phyloP scores from a whole-genome alignment of 2,888 invertebrate genomes.

The Tenthredo amoena region DNA sequence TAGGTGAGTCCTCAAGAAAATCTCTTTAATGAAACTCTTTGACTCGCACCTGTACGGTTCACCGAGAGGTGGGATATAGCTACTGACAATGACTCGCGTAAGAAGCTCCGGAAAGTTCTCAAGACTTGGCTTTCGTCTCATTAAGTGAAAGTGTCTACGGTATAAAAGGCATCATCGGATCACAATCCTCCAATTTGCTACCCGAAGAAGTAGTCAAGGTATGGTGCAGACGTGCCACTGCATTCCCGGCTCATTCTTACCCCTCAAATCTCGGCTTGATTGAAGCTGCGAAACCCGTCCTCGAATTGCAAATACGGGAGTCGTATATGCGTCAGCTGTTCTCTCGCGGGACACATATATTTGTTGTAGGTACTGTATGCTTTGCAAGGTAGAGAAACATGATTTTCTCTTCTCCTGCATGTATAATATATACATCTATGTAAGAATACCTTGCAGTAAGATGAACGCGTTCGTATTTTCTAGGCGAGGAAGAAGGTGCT shows the following conservation, averaged over 20 bases:
- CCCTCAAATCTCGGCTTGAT: not conserved
- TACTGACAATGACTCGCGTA: not conserved
- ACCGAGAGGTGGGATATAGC: not conserved
- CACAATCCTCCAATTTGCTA: not conserved
- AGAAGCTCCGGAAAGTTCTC: not conserved
- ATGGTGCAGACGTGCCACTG: not conserved
- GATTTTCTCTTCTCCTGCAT: constrained; percentile 5
- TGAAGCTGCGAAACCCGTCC: not conserved
- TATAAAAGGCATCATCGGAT: constrained; percentile 2
- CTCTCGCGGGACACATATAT: not conserved
- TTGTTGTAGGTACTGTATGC: not conserved
- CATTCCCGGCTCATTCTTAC: not conserved
- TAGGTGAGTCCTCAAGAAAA: not conserved
- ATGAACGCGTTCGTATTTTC: not conserved
- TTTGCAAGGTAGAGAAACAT: constrained; percentile 5
- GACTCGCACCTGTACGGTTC: not conserved
- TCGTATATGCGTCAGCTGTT: constrained; percentile 23
- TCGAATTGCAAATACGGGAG: constrained; percentile 10
- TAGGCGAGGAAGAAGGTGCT: not conserved
- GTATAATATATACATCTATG: not conserved
- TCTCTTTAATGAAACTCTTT: constrained; percentile 26
- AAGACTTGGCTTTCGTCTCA: not conserved
- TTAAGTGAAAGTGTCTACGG: not conserved
- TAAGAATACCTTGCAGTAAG: not conserved
- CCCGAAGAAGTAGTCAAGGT: not conserved